phyloP scores from a whole-genome alignment of 23 tunicate genomes.

The Ascidia mentula region DNA sequence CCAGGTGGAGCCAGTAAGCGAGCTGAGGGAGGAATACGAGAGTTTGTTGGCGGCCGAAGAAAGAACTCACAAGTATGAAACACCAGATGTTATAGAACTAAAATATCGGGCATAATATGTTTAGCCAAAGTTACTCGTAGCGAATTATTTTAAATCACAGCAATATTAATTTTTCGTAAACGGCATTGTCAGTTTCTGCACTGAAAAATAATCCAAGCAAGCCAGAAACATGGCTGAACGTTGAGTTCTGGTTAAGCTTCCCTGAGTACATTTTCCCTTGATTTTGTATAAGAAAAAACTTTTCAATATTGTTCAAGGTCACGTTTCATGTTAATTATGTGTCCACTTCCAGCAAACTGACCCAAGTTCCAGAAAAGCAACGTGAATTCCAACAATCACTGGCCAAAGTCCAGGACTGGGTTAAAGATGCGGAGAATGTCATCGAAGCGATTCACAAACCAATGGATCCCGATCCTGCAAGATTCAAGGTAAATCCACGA shows the following conservation, averaged over 20 bases:
- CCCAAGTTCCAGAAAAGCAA: slow-evolving; percentile 63
- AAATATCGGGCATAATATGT: too few species aligned
- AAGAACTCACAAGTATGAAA: slow-evolving; percentile 46
- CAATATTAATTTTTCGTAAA: too few species aligned
- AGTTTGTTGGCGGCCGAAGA: slow-evolving; percentile 56
- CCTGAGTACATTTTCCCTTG: too few species aligned
- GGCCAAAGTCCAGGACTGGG: slow-evolving; percentile 49
- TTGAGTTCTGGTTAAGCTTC: too few species aligned
- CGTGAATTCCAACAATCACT: slow-evolving; percentile 38
- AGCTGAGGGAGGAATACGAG: slow-evolving; percentile 46
- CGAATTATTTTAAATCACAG: too few species aligned
- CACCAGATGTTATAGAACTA: background rate
- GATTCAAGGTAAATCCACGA: slow-evolving; percentile 52
- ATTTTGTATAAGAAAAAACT: too few species aligned
- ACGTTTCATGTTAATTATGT: too few species aligned
- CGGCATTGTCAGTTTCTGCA: too few species aligned
- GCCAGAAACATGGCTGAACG: too few species aligned
- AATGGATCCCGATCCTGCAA: slow-evolving; percentile 52
- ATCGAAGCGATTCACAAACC: slow-evolving; percentile 77
- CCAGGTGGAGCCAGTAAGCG: slow-evolving; percentile 17
- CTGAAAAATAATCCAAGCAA: too few species aligned
- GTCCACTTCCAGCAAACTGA: slow-evolving; percentile 67
- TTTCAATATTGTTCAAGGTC: too few species aligned
- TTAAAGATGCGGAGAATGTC: slow-evolving; percentile 47
- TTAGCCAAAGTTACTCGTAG: too few species aligned